A percentile compares a stretch with the other conserved stretches of the same genome.
These are phyloP conservation scores for Amphiprion ocellaris DNA, from an alignment of 2,113 vertebrate genomes.

Conservation along the genomic window DNA sequence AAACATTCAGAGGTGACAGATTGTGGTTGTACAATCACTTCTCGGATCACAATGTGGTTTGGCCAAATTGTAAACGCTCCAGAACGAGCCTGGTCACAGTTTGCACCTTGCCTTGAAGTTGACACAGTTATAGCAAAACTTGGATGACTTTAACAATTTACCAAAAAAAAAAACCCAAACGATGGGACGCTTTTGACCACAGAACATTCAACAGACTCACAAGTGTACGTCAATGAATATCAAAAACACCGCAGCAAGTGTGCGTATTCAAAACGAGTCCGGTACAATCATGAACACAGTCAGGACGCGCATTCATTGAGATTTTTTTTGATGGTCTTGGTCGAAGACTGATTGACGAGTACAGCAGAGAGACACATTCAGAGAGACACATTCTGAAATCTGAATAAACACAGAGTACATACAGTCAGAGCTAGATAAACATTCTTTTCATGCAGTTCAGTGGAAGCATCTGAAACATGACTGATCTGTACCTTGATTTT, in stretches of 20 bases:
- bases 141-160: background rate
- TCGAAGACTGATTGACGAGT: slow-evolving; percentile 32
- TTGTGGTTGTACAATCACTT: slow-evolving; percentile 28
- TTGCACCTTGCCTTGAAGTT: slow-evolving; percentile 1
- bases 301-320: slow-evolving; percentile 47
- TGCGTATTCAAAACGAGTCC: slow-evolving; percentile 17
- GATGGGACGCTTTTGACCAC: slow-evolving; percentile 21
- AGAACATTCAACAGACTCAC: slow-evolving; percentile 40
- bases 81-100: slow-evolving; percentile 27
- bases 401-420: slow-evolving; percentile 51
- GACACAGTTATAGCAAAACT: slow-evolving; percentile 3
- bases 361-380: slow-evolving; percentile 53
- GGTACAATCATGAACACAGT: slow-evolving; percentile 49
- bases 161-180: background rate
- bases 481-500: slow-evolving; percentile 17
- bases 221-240: slow-evolving; percentile 11
- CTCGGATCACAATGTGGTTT: slow-evolving; percentile 31
- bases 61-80: slow-evolving; percentile 29
- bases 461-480: slow-evolving; percentile 63
- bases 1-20: slow-evolving; percentile 30
- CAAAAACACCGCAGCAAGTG: slow-evolving; percentile 1
- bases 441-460: slow-evolving; percentile 73
- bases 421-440: slow-evolving; percentile 64
- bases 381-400: slow-evolving; percentile 62
- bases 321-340: slow-evolving; percentile 40